Evolutionary conservation across 2,113 vertebrate species (phyloP).

Genomic region (Empidonax traillii): DNA sequence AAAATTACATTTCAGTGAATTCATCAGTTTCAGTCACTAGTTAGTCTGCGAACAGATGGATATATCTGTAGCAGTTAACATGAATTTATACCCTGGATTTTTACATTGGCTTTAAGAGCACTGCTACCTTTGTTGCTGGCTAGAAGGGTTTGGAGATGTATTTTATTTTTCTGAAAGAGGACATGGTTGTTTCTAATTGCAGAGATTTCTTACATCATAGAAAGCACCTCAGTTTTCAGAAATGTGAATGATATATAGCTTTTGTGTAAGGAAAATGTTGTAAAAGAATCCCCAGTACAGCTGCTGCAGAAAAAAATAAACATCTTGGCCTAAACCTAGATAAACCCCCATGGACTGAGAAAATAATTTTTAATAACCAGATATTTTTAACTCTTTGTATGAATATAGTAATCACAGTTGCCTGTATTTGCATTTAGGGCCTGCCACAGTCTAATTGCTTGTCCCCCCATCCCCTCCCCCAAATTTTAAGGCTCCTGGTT

Average conservation of each 20-base stretch:
- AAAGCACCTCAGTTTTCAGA: background rate
- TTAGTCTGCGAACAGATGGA: slow-evolving; percentile 47
- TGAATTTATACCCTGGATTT: slow-evolving; percentile 18
- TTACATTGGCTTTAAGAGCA: background rate
- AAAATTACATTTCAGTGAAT: slow-evolving; percentile 47
- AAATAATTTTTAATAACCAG: slow-evolving; percentile 58
- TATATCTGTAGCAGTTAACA: slow-evolving; percentile 47
- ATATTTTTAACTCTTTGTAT: slow-evolving; percentile 42
- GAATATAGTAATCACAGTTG: background rate
- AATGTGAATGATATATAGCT: background rate
- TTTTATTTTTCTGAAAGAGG: background rate
- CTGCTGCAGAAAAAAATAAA: slow-evolving; percentile 43
- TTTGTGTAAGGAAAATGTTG: background rate
- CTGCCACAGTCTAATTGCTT: slow-evolving; percentile 15
- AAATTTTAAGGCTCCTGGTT: slow-evolving; percentile 18
- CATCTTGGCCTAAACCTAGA: slow-evolving; percentile 18
- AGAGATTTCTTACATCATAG: background rate
- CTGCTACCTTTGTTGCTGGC: background rate
- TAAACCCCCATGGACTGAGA: slow-evolving; percentile 17
- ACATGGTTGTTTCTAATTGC: background rate
- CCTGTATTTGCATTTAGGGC: slow-evolving; percentile 10
- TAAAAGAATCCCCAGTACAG: slow-evolving; percentile 2
- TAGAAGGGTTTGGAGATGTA: background rate
- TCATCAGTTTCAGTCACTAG: slow-evolving; percentile 53
- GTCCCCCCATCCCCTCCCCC: background rate